Percentiles rank a stretch among this genome's conserved stretches.
Conservation (phyloP, 2,113 vertebrate species). For the Tringa solitaria region DNA sequence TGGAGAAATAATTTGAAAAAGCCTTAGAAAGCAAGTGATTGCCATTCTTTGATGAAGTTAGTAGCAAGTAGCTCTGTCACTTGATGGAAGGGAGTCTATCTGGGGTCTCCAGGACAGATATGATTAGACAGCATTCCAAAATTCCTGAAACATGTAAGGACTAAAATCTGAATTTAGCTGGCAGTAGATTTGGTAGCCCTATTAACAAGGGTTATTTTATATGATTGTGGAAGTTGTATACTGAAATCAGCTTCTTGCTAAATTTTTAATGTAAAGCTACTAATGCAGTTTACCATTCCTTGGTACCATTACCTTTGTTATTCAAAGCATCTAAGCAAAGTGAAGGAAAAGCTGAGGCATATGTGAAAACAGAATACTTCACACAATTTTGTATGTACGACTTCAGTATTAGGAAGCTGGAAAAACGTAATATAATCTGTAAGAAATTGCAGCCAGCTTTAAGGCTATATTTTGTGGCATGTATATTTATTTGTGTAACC, state of each 20-base stretch:
- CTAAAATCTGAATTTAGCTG: background rate
- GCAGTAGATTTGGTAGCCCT: background rate
- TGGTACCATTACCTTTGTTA: background rate
- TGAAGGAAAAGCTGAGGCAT: background rate
- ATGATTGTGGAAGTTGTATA: background rate
- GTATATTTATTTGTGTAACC: background rate
- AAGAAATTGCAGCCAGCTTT: background rate
- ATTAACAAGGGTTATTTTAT: background rate
- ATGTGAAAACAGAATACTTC: background rate
- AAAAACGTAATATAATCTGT: background rate
- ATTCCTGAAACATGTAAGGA: background rate
- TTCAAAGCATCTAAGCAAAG: background rate
- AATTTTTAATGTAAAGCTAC: background rate
- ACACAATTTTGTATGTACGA: background rate
- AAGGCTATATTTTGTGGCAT: background rate
- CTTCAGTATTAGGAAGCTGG: background rate
- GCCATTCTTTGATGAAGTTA: background rate
- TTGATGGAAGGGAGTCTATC: background rate
- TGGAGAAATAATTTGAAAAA: background rate
- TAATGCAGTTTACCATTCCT: background rate
- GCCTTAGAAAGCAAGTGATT: background rate
- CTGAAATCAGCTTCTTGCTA: background rate
- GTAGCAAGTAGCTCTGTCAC: background rate
- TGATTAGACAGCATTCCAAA: background rate
- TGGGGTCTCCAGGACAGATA: background rate